Evolutionary conservation across 2,888 invertebrate species (phyloP).

Genomic region (Seira ritae): DNA sequence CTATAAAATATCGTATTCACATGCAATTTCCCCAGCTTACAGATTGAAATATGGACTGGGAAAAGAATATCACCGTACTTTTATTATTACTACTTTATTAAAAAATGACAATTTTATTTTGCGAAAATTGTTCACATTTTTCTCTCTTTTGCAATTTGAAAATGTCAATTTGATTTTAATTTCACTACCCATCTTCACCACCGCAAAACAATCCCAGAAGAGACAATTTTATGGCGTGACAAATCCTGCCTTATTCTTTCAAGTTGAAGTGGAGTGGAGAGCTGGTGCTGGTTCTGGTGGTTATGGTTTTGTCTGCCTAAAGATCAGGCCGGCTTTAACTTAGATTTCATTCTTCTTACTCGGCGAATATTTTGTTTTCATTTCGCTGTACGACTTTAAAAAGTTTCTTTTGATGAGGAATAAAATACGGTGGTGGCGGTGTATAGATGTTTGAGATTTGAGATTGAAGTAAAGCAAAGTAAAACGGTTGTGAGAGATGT

Average conservation of each 20-base stretch:
- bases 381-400: too few species aligned
- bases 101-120: not conserved
- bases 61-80: not conserved
- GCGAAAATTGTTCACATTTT: not conserved
- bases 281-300: too few species aligned
- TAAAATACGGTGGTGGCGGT: too few species aligned
- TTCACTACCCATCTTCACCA: not conserved
- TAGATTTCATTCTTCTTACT: too few species aligned
- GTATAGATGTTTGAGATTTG: too few species aligned
- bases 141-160: not conserved
- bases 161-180: not conserved
- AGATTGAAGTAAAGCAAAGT: too few species aligned
- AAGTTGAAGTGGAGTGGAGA: too few species aligned
- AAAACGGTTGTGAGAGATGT: too few species aligned
- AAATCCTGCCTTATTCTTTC: not conserved
- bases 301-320: too few species aligned
- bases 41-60: not conserved
- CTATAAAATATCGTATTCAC: not conserved
- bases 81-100: slow-evolving; percentile 9
- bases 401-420: too few species aligned
- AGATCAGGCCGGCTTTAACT: too few species aligned
- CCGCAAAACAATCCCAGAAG: not conserved
- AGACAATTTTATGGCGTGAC: not conserved
- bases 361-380: too few species aligned
- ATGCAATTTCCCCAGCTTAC: not conserved